Base-by-base conservation (phyloP, 2,113 vertebrate genomes). In the Nerophis lumbriciformis region DNA sequence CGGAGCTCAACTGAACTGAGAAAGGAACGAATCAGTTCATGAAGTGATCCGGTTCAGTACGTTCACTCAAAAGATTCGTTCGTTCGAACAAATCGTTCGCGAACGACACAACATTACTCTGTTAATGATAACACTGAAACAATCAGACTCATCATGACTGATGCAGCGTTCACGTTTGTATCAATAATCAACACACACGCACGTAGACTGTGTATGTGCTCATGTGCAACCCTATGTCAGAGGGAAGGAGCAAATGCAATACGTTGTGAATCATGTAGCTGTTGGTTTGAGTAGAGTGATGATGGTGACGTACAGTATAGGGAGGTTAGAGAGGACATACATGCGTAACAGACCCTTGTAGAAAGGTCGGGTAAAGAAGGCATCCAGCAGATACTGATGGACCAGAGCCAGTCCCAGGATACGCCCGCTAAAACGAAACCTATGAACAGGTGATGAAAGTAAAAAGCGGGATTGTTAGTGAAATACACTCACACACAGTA, bases 271-370 rank as follows among this genome's bases (percentile, higher is more conserved):
- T 39, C 11, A 6, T 1, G 6, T 72, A 63, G 57, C 59, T 2
- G 48, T 64, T 65, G 59, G 47, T 73, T 59, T 59, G 67, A 48
- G 36, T 52, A 28, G 28, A 28, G 28, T 28, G 28, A 28, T 4
- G 28, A 28, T 28, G 28, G 28, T 28, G 7, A 42, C 16, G 2
- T 53, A 51, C 39, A 42, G 53, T 16, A 59, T 1, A 48, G 14
- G 7, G 42, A 6, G 52, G 6, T 28, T 19, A 5, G 48, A 42
- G 42, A 55, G 69, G 39, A 91, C 93, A 92, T 71, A 99, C 97
- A 98, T 99, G 89, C 97, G 92, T 47, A 99, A 95, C 42, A 99
- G 95, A 50, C 94, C 96, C 90, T 99, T 99, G 85, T 99, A 99
- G 87, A 99, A 99, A 4, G 97, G 97, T 42, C 97, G 86, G 13